Percentiles rank a stretch among this genome's conserved stretches.
Conservation (phyloP, 2,797 vertebrate species). For the Chrosomus eos region DNA sequence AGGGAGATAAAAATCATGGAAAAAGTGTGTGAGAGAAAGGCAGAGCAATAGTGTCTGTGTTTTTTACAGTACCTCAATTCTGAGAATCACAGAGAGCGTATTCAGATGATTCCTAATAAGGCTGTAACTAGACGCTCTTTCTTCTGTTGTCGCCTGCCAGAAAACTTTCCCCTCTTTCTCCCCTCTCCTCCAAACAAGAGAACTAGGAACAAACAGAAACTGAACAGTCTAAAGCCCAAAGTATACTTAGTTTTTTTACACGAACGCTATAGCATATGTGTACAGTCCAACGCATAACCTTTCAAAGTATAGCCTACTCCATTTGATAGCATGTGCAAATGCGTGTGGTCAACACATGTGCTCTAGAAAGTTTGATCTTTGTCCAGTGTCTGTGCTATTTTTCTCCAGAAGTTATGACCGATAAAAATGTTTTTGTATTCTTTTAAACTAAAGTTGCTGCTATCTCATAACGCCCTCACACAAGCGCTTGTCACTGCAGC, state of each 20-base stretch:
- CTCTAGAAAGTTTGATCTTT: neutral
- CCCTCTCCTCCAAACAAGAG: conserved; percentile 65
- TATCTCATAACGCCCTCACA: too few species aligned
- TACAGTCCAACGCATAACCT: neutral
- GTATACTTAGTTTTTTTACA: neutral
- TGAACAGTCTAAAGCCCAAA: neutral
- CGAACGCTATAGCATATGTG: neutral
- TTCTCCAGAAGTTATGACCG: neutral
- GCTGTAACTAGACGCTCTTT: conserved; percentile 74
- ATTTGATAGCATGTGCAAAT: neutral
- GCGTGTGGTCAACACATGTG: neutral
- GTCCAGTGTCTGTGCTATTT: neutral
- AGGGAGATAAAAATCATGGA: conserved; percentile 30
- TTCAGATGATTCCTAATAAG: conserved; percentile 84
- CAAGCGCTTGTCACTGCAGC: neutral
- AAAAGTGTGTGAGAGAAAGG: conserved; percentile 49
- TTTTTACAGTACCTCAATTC: conserved; percentile 68
- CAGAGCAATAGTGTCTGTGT: conserved; percentile 46
- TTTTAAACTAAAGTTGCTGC: neutral
- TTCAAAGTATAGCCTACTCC: neutral
- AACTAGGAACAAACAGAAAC: conserved; percentile 60
- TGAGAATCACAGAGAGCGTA: conserved; percentile 67
- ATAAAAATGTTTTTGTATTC: neutral
- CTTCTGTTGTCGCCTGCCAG: conserved; percentile 76
- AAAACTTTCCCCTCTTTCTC: conserved; percentile 76